Conservation (phyloP, 92 coral and sea anemone genomes). For the Epizoanthus stellaris region DNA sequence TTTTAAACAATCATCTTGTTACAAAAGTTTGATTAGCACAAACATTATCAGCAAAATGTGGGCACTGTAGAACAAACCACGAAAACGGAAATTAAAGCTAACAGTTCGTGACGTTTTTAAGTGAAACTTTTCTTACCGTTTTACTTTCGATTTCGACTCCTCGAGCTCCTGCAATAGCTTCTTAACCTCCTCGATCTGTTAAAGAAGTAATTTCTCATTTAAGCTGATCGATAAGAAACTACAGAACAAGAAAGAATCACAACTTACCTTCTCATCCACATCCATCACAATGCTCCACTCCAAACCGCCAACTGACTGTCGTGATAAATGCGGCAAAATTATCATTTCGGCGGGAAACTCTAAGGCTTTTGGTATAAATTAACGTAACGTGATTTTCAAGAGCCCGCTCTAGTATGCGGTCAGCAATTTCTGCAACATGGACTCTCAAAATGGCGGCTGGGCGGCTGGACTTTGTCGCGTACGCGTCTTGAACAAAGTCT, state of each 20-base stretch:
- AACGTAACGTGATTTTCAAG: conserved; percentile 6
- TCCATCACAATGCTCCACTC: not conserved
- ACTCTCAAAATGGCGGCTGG: conserved; percentile 11
- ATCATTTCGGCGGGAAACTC: conserved; percentile 30
- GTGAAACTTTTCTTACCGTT: conserved; percentile 28
- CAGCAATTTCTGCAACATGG: conserved; percentile 2
- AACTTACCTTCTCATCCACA: conserved; percentile 27
- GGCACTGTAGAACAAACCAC: conserved; percentile 16
- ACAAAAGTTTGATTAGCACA: conserved; percentile 26
- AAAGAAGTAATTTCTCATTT: conserved; percentile 22
- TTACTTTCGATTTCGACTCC: conserved; percentile 12
- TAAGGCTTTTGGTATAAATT: conserved; percentile 15
- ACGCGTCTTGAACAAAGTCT: not conserved
- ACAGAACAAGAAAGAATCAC: conserved; percentile 6
- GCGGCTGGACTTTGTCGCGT: not conserved
- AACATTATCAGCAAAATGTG: conserved; percentile 7
- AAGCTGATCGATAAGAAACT: not conserved
- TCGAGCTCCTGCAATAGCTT: conserved; percentile 20
- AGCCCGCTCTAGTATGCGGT: conserved; percentile 32
- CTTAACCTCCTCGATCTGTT: conserved; percentile 27
- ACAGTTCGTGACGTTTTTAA: not conserved
- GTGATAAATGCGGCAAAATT: not conserved
- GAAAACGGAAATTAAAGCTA: not conserved
- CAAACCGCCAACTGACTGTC: too few species aligned
- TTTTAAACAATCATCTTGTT: not conserved